Evolutionary conservation across 2,888 invertebrate species (phyloP).

Genomic region (Hesperia comma): DNA sequence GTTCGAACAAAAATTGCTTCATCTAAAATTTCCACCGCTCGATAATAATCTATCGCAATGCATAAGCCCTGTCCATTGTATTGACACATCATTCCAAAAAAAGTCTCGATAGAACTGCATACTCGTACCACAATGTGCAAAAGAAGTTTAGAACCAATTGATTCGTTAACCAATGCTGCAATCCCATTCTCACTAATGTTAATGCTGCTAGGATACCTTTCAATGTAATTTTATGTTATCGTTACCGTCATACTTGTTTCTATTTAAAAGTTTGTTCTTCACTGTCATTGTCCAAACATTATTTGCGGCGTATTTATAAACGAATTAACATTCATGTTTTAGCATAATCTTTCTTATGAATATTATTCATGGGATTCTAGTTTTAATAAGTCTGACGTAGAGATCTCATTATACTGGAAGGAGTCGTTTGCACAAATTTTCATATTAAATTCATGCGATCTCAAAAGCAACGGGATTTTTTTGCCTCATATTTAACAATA

Average conservation of each 20-base stretch:
- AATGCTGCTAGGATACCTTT: too few species aligned
- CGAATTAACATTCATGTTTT: constrained; percentile 33
- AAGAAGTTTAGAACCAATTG: too few species aligned
- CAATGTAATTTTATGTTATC: background rate
- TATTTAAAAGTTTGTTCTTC: background rate
- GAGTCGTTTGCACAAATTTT: constrained; percentile 37
- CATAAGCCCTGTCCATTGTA: too few species aligned
- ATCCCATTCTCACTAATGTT: too few species aligned
- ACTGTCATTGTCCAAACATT: constrained; percentile 43
- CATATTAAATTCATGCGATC: constrained; percentile 32
- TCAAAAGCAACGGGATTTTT: constrained; percentile 20
- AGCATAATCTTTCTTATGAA: constrained; percentile 37
- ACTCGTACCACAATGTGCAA: too few species aligned
- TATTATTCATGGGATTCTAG: constrained; percentile 37
- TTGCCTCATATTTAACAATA: constrained; percentile 7
- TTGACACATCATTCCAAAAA: too few species aligned
- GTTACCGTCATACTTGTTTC: background rate
- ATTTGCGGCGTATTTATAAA: constrained; percentile 27
- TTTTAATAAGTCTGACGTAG: constrained; percentile 38
- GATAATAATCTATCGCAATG: too few species aligned
- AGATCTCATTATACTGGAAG: constrained; percentile 36
- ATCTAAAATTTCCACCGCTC: too few species aligned
- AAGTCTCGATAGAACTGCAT: too few species aligned
- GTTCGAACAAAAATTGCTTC: too few species aligned
- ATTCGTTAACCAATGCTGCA: too few species aligned